Base-by-base conservation (phyloP, 2,113 vertebrate genomes). In the Ophthalmolycus amberensis region DNA sequence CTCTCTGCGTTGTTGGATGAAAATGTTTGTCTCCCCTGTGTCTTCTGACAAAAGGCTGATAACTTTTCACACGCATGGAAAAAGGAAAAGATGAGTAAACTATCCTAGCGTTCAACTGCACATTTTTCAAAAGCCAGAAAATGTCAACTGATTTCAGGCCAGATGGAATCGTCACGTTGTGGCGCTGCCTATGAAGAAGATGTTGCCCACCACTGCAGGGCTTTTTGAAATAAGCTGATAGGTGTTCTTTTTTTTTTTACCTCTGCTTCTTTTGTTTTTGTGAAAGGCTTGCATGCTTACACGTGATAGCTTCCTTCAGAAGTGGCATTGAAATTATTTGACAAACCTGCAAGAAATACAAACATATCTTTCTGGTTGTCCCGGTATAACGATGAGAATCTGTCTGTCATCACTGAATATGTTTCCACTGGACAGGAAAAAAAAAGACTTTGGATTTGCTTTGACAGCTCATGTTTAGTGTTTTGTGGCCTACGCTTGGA, bases 161-260 rank as follows among this genome's bases (percentile, higher is more conserved):
- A 34, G 66, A 78, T 68, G 59, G 29, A 88, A 84, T 80, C 82
- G 77, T 77, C 79, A 86, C 58, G 27, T 77, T 60, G 34, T 85
- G 50, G 56, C 79, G 37, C 60, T 59, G 59, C 60, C 62, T 72
- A 2, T 65, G 50, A 75, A 85, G 37, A 71, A 50, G 38, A 48
- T 32, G 29, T 14, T 20, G 8, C 37, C 10, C 15, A 9, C 8
- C 20, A 27, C 1, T 22, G 4, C 20, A 34, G 5, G 20, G n/a
- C 22, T 27, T 83, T 77, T 63, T 64, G 15, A 73, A 60, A 68
- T 42, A 38, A 56, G 37, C 14, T 77, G 15, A 48, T 37, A 22
- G 44, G 46, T 44, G 25, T 62, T 6, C 32, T 7, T 44, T 46
- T 80, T 69, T 69, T 78, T 38, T 32, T 32, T 32, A 32, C 46